phyloP scores from a whole-genome alignment of 1,140 invertebrate species.

The Palaemon carinicauda region DNA sequence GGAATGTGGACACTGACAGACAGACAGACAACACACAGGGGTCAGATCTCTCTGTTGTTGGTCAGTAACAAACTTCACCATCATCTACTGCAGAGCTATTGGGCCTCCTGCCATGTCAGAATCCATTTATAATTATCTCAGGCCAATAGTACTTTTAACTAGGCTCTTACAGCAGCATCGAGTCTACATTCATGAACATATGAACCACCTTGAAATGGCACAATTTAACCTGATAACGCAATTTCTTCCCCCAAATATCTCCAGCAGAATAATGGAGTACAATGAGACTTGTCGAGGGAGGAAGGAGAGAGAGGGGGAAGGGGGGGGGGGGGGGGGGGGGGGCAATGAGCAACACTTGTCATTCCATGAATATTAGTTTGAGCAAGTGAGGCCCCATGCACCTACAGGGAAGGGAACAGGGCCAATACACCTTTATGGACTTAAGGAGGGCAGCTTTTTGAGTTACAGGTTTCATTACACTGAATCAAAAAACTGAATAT shows the following conservation, averaged over 20 bases:
- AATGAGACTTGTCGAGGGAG: slow-evolving; percentile 12
- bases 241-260: no score
- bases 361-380: slow-evolving; percentile 13
- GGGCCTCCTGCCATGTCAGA: slow-evolving; percentile 42
- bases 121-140: slow-evolving; percentile 18
- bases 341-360: slow-evolving; percentile 34
- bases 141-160: not conserved
- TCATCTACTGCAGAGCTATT: slow-evolving; percentile 48
- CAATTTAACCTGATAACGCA: no score
- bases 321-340: slow-evolving; percentile 15
- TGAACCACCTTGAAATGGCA: not conserved
- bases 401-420: slow-evolving; percentile 29
- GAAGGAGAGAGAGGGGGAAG: not conserved
- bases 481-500: no score
- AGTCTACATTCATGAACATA: slow-evolving; percentile 33
- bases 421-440: slow-evolving; percentile 45
- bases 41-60: slow-evolving; percentile 53
- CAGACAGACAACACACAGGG: slow-evolving; percentile 55
- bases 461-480: not conserved
- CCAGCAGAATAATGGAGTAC: not conserved
- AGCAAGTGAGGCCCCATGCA: slow-evolving; percentile 45
- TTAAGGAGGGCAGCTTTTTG: not conserved
- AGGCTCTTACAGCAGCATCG: slow-evolving; percentile 27
- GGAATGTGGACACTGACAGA: slow-evolving; percentile 60
- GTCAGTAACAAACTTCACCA: slow-evolving; percentile 50